Base-by-base conservation (phyloP, 1,140 invertebrate species). In the Zaprionus tsacasi region DNA sequence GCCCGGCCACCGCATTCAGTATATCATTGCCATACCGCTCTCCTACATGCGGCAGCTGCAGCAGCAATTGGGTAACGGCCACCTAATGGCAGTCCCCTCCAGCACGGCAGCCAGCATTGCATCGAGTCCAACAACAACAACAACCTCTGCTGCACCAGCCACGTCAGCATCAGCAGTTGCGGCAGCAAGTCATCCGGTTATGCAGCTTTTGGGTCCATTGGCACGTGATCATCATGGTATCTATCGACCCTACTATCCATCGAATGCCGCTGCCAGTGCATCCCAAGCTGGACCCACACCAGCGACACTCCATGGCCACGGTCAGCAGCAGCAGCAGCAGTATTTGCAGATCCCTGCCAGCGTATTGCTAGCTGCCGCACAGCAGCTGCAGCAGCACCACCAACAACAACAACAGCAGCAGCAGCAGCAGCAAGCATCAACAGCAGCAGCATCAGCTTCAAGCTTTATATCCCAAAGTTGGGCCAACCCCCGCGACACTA, bases 21-120 rank as follows among this genome's bases (percentile, higher is more conserved):
- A 91, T 40, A 91, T 91, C 13, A 91, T 91, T n/a, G 91, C 91
- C 63, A 91, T 91, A 52, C 91, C 91, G 1, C 58, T 91, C 11
- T 87, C 90, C 0, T 91, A 91, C 57, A 85, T 91, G 79, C 77
- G 90, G 0, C 86, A 91, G 56, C 13, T 91, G 55, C 90, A 91
- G 30, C 82, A 91, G 33, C 90, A 91, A 40, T 40, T 80, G 25
- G 36, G 63, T 58, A 11, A 12, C 64, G 25, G 25, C 57, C 54
- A 27, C 33, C 7, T 73, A 48, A 15, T 73, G 58, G 57, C 57
- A 1, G n/a, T 43, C 15, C 48, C 63, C n/a, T 33, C 6, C 11
- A 74, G 52, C 35, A 69, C 50, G 13, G 35, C 68, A 27, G 13
- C 73, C 60, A 83, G 40, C 63, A 6, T 21, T 21, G 17, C 45